phyloP scores from a whole-genome alignment of 2,113 vertebrate species.

The Pteruthius melanotis region DNA sequence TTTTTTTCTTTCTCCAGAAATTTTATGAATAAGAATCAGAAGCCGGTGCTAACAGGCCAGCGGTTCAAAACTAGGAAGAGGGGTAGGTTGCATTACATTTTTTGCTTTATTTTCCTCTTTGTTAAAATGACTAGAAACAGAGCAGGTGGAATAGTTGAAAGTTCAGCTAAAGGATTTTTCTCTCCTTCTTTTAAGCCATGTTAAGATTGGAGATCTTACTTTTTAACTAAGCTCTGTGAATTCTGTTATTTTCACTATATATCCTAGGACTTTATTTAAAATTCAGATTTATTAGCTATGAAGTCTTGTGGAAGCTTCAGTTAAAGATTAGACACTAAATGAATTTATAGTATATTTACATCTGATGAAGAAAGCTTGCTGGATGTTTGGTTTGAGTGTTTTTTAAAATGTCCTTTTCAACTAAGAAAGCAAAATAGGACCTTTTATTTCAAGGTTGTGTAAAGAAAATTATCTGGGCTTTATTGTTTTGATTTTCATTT shows the following conservation, averaged over 20 bases:
- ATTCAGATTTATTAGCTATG: not conserved
- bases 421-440: not conserved
- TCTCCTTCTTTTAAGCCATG: not conserved
- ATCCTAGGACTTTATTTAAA: not conserved
- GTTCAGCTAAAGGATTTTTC: not conserved
- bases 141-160: not conserved
- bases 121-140: not conserved
- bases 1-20: slow-evolving; percentile 74
- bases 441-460: not conserved
- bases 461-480: not conserved
- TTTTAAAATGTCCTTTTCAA: not conserved
- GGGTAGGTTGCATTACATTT: slow-evolving; percentile 74
- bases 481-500: not conserved
- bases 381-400: not conserved
- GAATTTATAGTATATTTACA: not conserved
- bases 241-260: not conserved
- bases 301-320: not conserved
- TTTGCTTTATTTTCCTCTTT: not conserved
- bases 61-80: slow-evolving; percentile 97
- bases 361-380: not conserved
- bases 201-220: not conserved
- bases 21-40: slow-evolving; percentile 99
- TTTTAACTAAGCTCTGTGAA: not conserved
- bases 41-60: slow-evolving; percentile 96
- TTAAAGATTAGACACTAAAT: not conserved